Evolutionary conservation across 1,140 invertebrate species (phyloP), one percentile per base, ranked within the genome.

Genomic region (Cataglyphis hispanica): DNA sequence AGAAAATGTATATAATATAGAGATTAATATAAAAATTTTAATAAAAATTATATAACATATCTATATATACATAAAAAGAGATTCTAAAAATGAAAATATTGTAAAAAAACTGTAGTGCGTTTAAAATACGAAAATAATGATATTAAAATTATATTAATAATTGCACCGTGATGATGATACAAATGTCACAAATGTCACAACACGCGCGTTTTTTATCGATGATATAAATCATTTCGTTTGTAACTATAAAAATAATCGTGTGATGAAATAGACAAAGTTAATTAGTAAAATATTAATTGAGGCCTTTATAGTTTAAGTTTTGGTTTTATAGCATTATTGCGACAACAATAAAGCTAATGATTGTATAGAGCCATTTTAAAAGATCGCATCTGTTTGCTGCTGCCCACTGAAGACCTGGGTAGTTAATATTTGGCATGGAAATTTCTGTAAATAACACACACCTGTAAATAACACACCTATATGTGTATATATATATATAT

Each of bases 401-500:
- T 56, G 93, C 93, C 93, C 93, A 93, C 22, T 92, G 87, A 2
- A 97, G 92, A 27, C 97, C 96, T 0, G 95, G 95, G 90, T 96
- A 97, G 92, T 97, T 97, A 96, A 97, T 97, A 94, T 97, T 96
- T 93, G 97, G 96, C 89, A 96, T 96, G 90, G 95, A 96, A 91
- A 96, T 96, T 96, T 97, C 97, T 97, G 87, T 0, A 89, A 89
- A 63, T 46, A 53, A 43, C 25, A 63, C 11, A 63, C 13, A n/a
- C 6, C n/a, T n/a, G n/a, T n/a, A n/a, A n/a, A n/a, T n/a, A n/a
- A 63, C 0, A 16, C 4, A 25, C 1, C 16, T 0, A 16, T 31
- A 25, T 3, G 16, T 3, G 16, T 16, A 46, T 4, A 46, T 46
- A 46, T 16, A 5, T 13, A 46, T 0, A 16, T 22, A 70, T 5